Percentiles rank a stretch among this genome's conserved stretches.
These are phyloP conservation scores for Drosophila barbarae DNA, from an alignment of 2,888 invertebrate genomes.

Conservation along the genomic window DNA sequence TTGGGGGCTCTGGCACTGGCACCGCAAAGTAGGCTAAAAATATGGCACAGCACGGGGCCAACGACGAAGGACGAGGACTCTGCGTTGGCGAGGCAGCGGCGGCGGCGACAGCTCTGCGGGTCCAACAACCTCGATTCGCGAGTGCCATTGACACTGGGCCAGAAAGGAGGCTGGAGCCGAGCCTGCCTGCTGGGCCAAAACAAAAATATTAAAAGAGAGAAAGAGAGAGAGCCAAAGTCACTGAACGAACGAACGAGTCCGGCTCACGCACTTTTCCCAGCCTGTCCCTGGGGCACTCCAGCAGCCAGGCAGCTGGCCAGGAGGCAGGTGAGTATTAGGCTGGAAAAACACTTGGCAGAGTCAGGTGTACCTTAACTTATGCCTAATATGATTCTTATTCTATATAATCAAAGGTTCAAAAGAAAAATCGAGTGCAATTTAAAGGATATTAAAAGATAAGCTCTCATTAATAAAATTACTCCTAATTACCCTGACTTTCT, in stretches of 20 bases:
- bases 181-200: constrained; percentile 40
- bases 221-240: constrained; percentile 48
- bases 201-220: constrained; percentile 38
- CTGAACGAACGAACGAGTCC: constrained; percentile 57
- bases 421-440: accelerated
- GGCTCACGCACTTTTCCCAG: constrained; percentile 58
- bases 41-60: constrained; percentile 53
- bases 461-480: neutral
- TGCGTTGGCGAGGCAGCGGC: constrained; percentile 8
- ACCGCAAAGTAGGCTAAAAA: constrained; percentile 71
- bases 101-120: constrained; percentile 44
- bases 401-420: neutral
- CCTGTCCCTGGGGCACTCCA: constrained; percentile 6
- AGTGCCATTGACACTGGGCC: constrained; percentile 61
- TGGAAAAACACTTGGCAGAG: neutral
- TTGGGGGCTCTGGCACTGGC: constrained; percentile 45
- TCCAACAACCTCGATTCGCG: constrained; percentile 64
- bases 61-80: constrained; percentile 15
- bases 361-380: too few species aligned
- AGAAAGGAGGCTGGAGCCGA: constrained; percentile 27
- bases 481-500: accelerated
- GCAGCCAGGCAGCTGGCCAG: neutral
- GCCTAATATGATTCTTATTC: neutral
- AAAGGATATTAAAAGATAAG: neutral
- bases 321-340: constrained; percentile 4